These are phyloP conservation scores for Perca schrenkii DNA, from an alignment of 2,113 vertebrate species.

Conservation along the genomic window DNA sequence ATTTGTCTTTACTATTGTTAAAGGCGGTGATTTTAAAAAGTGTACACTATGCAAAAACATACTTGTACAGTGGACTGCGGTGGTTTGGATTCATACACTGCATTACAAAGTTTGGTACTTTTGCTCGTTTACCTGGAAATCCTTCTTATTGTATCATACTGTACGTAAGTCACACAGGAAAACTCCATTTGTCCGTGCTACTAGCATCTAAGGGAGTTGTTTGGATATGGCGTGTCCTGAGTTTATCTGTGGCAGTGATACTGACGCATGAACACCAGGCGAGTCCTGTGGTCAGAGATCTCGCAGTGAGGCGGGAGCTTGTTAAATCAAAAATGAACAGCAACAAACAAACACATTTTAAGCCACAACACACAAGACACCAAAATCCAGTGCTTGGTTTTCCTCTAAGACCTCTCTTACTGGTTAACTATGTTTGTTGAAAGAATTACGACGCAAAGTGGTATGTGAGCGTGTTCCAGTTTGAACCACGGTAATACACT, in stretches of 20 bases:
- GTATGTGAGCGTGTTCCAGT: slow-evolving; percentile 48
- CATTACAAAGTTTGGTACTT: neutral
- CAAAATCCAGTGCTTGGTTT: slow-evolving; percentile 12
- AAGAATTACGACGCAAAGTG: neutral
- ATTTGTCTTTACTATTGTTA: neutral
- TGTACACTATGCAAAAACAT: neutral
- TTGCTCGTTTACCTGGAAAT: neutral
- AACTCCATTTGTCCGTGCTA: neutral
- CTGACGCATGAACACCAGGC: slow-evolving; percentile 39
- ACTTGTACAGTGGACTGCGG: neutral
- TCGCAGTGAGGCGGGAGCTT: slow-evolving; percentile 1
- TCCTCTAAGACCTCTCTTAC: slow-evolving; percentile 5
- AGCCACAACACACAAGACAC: slow-evolving; percentile 40
- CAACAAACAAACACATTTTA: slow-evolving; percentile 55
- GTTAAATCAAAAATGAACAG: slow-evolving; percentile 53
- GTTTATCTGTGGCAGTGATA: neutral
- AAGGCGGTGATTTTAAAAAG: neutral
- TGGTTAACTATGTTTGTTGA: slow-evolving; percentile 13
- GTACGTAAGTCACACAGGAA: neutral
- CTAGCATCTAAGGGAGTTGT: neutral
- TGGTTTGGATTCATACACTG: neutral
- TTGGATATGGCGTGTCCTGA: neutral
- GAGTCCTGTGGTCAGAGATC: slow-evolving; percentile 30
- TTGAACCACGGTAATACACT: neutral
- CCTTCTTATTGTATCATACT: neutral